These are phyloP conservation scores for Sphyrna mokarran DNA, from an alignment of 2,113 vertebrate genomes.

Conservation along the genomic window DNA sequence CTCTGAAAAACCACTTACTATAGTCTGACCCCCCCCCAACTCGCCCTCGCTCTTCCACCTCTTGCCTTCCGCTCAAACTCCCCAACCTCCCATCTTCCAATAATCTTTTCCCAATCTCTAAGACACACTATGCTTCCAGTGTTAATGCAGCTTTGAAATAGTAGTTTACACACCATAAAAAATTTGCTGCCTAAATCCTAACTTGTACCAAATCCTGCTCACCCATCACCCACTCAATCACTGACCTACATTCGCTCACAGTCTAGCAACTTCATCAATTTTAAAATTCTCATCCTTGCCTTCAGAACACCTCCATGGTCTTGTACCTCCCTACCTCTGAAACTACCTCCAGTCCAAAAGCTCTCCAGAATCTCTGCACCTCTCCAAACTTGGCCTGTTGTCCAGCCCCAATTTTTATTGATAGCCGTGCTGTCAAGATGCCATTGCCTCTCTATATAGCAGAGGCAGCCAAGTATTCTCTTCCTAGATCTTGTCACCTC, in stretches of 20 bases:
- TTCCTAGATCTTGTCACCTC: neutral
- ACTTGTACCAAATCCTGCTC: neutral
- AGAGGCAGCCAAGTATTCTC: neutral
- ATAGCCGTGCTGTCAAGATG: neutral
- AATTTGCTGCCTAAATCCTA: neutral
- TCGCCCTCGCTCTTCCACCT: neutral
- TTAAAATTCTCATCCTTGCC: neutral
- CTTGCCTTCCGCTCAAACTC: neutral
- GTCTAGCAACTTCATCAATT: neutral
- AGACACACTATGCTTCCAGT: neutral
- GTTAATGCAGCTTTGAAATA: neutral
- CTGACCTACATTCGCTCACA: neutral
- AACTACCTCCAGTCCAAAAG: neutral
- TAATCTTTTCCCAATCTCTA: neutral
- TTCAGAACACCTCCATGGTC: neutral
- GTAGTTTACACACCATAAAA: neutral
- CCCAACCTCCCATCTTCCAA: no score
- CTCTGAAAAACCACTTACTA: neutral
- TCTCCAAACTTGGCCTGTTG: neutral
- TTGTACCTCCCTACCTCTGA: neutral
- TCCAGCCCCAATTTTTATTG: neutral
- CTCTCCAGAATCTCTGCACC: no score
- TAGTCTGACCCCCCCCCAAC: neutral
- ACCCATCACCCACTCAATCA: neutral
- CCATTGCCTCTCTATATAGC: no score